Base-by-base conservation (phyloP, 2,113 vertebrate genomes). In the Megatriorchis doriae region DNA sequence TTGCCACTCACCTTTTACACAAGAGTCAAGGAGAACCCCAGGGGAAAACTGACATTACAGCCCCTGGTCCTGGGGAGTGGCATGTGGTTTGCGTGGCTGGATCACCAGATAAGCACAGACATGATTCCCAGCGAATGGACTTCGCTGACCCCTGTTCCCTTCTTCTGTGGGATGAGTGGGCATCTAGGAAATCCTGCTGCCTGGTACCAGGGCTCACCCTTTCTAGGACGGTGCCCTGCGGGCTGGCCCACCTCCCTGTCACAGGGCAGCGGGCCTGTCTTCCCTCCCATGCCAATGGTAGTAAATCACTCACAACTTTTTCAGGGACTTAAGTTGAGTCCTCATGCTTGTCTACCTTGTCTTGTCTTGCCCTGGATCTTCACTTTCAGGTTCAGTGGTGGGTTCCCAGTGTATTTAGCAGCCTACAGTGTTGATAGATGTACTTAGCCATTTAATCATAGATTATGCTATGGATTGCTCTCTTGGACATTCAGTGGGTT, bases 51-150 rank as follows among this genome's bases (percentile, higher is more conserved):
- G 50, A 18, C 10, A 13, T 79, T 25, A 22, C 21, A 82, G 55
- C 3, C 10, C 16, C 45, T 48, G 23, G 25, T 66, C 14, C 61
- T 31, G 5, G 8, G 47, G 31, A 21, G 23, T 5, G 11, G 45
- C 10, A 4, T 5, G 11, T 61, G 25, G 34, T 84, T 63, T 29
- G 34, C 3, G 0, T 48, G 36, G 18, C 55, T 48, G 80, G 36
- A 31, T 75, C 0, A 0, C 29, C 38, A 63, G 55, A 14, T 26
- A n/a, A 43, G 12, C 34, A 38, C 16, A 48, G 61, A 8, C 0
- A 0, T 23, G 11, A 29, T 72, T 79, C 43, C 34, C 29, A 27
- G 38, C 1, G 4, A 75, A 50, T 19, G 43, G 29, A 29, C n/a
- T 38, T 82, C 4, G 10, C 13, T 82, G 42, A 61, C 16, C 9